Base-by-base conservation (phyloP, 2,113 vertebrate genomes). In the Larimichthys polyactis region DNA sequence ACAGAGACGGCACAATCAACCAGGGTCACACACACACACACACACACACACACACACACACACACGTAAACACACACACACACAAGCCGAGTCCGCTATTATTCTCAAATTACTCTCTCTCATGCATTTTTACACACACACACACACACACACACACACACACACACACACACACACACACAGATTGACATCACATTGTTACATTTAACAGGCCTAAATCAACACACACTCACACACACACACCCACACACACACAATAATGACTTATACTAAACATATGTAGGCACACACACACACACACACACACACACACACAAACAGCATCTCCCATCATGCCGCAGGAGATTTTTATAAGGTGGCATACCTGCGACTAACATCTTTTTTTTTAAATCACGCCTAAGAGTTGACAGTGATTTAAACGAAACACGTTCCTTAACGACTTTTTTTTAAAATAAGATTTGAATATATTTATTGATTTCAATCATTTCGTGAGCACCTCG, bases 1-100 rank as follows among this genome's bases (percentile, higher is more conserved):
- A 93, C 86, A 92, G 90, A 94, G 88, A 94, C n/a, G 88, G 87
- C 89, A 93, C 92, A 90, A 92, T 94, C 93, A 94, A 87, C 81
- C 87, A 87, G 90, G 90, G 87, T 92, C 90, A 86, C 82, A 85
- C 76, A 84, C 76, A 84, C 65, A 57, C 73, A 82, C 66, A 16
- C 22, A 63, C 48, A 65, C 48, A 70, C 57, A 46, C 46, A 60
- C 59, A 44, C 20, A 29, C 58, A 67, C 27, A 75, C 58, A 16
- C 44, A 55, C 10, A 58, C 46, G n/a, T 27, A 27, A 27, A 55
- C 73, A 44, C 43, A 44, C 44, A 16, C 44, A 55, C 10, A 58
- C 46, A 71, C 67, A 79, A 65, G 16, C 17, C 16, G 4, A 87
- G 59, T 15, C 48, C 10, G 59, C 60, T 87, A 59, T 88, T 74